Conservation (phyloP, 2,113 vertebrate genomes). For the Calonectris borealis region DNA sequence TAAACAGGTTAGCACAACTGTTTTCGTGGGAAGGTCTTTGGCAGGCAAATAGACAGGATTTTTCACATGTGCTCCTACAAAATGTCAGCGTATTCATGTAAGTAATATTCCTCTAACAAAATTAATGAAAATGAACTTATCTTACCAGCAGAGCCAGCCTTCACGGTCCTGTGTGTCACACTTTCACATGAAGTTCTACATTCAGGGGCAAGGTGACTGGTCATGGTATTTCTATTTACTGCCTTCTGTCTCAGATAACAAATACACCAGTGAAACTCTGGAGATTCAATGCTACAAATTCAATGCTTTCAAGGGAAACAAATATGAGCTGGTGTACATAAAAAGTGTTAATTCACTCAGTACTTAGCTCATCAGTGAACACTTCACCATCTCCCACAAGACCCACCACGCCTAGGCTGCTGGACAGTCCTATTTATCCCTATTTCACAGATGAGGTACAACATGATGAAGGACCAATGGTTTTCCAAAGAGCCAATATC, state of each 20-base stretch:
- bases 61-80: not conserved
- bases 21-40: constrained; percentile 29
- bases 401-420: not conserved
- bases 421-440: not conserved
- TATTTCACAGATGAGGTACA: not conserved
- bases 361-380: not conserved
- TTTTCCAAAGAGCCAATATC: not conserved
- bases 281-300: not conserved
- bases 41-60: not conserved
- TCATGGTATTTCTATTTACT: not conserved
- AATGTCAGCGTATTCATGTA: not conserved
- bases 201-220: not conserved
- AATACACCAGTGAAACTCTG: not conserved
- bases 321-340: not conserved
- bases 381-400: not conserved
- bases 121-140: not conserved
- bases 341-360: not conserved
- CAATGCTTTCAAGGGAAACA: not conserved
- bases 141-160: not conserved
- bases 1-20: not conserved
- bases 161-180: not conserved
- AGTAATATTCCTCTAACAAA: not conserved
- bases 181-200: not conserved
- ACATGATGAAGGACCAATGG: not conserved
- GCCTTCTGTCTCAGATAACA: not conserved